Conservation (phyloP, 2,113 vertebrate genomes). For the Semnornis frantzii region DNA sequence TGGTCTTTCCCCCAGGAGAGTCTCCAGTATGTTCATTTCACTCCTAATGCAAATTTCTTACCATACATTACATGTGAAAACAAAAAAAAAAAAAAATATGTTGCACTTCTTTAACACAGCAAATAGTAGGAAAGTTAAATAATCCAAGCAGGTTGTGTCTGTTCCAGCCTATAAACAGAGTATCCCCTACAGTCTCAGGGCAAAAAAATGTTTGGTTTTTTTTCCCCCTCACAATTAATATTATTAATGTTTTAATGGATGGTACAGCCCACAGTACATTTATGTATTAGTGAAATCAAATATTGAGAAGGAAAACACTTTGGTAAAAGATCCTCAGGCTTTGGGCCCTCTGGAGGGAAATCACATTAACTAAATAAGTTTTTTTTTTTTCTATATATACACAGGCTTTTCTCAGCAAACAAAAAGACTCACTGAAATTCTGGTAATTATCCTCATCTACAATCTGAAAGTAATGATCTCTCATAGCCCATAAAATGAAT, state of each 20-base stretch:
- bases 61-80: neutral
- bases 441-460: neutral
- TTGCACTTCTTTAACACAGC: neutral
- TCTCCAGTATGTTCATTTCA: neutral
- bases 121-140: neutral
- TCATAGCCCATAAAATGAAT: conserved; percentile 7
- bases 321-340: neutral
- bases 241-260: neutral
- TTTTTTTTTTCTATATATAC: neutral
- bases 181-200: neutral
- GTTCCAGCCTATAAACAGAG: neutral
- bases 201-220: neutral
- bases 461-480: neutral
- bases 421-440: neutral
- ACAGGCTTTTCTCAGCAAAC: neutral
- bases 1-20: neutral
- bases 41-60: neutral
- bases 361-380: neutral
- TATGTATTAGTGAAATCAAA: neutral
- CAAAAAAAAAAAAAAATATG: neutral
- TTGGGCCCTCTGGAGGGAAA: neutral
- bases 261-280: neutral
- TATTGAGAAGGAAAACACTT: neutral
- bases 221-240: neutral
- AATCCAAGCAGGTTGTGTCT: neutral